Conservation (phyloP, 2,797 vertebrate species). For the Antrozous pallidus region DNA sequence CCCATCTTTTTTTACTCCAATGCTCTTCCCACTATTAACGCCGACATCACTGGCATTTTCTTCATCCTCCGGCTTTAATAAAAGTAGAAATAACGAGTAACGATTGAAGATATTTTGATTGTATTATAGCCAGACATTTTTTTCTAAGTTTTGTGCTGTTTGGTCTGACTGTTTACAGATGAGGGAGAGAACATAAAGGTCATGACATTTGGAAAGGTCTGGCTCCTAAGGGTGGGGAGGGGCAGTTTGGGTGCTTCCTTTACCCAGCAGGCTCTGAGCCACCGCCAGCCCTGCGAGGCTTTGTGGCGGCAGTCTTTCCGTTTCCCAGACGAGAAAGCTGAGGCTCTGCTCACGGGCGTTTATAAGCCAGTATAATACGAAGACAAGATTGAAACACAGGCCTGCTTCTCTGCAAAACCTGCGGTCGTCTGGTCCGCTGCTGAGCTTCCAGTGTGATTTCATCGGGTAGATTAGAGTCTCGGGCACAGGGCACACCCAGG, state of each 20-base stretch:
- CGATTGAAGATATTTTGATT: not conserved
- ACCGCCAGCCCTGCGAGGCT: not conserved
- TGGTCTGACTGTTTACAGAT: not conserved
- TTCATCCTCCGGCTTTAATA: not conserved
- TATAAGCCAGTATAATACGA: not conserved
- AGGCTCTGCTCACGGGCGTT: accelerated
- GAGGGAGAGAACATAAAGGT: not conserved
- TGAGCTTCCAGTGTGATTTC: not conserved
- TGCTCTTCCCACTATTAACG: accelerated
- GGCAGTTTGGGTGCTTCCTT: accelerated
- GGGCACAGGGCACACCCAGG: not conserved
- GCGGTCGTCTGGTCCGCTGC: accelerated
- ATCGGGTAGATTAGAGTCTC: accelerated
- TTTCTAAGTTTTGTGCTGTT: not conserved
- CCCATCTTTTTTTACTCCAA: accelerated
- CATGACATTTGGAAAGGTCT: not conserved
- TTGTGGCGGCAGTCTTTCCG: accelerated
- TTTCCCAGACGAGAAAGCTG: too few species aligned
- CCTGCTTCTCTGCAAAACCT: not conserved
- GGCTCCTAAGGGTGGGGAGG: too few species aligned
- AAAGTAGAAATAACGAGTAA: not conserved
- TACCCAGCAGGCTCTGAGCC: accelerated
- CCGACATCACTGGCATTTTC: accelerated
- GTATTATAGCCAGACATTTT: not conserved
- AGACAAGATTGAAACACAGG: not conserved